A percentile compares a stretch with the other conserved stretches of the same genome.
These are phyloP conservation scores for Ephialtes manifestator DNA, from an alignment of 2,888 invertebrate genomes.

Conservation along the genomic window DNA sequence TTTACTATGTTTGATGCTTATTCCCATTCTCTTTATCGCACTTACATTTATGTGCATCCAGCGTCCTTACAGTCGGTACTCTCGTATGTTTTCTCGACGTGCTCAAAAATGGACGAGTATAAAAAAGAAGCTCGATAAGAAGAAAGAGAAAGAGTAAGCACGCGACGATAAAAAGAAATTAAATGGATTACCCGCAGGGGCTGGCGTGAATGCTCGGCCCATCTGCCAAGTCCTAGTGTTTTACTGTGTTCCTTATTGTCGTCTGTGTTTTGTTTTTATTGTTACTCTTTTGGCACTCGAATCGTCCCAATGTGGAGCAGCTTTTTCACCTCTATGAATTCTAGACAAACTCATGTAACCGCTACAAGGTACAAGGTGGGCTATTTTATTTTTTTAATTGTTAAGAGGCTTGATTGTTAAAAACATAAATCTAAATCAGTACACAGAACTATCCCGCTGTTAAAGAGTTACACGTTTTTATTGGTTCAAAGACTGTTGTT, in stretches of 20 bases:
- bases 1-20: slow-evolving; percentile 13
- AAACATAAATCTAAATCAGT: background rate
- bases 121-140: slow-evolving; percentile 51
- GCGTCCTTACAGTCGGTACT: background rate
- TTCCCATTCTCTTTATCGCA: slow-evolving; percentile 40
- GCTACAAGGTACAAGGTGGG: background rate
- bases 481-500: too few species aligned
- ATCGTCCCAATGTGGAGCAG: background rate
- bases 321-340: background rate
- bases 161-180: slow-evolving; percentile 62
- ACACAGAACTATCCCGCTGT: too few species aligned
- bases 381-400: background rate
- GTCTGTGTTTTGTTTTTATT: background rate
- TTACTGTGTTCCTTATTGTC: slow-evolving; percentile 8
- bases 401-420: background rate
- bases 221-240: slow-evolving; percentile 33
- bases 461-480: too few species aligned
- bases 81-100: slow-evolving; percentile 57
- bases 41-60: slow-evolving; percentile 23
- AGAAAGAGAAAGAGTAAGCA: slow-evolving; percentile 23
- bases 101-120: slow-evolving; percentile 40
- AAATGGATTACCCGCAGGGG: slow-evolving; percentile 59
- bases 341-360: background rate
- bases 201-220: slow-evolving; percentile 38
- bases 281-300: slow-evolving; percentile 24